Conservation (phyloP, 2,888 invertebrate genomes). For the Thymelicus sylvestris region DNA sequence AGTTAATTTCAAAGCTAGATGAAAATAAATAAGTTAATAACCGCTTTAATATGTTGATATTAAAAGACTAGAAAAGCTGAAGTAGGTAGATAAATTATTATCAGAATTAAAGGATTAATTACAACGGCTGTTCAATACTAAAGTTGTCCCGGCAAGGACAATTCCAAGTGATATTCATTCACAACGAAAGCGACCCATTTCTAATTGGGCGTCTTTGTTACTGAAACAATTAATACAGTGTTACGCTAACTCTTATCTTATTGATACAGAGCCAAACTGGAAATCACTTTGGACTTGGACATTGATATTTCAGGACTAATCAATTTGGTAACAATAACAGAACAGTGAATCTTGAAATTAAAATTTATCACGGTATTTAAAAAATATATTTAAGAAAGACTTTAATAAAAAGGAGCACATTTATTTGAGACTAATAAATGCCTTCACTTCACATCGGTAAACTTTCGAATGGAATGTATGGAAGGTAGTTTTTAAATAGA, state of each 20-base stretch:
- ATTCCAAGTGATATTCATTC: conserved; percentile 28
- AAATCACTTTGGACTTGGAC: conserved; percentile 22
- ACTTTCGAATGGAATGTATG: too few relatives aligned
- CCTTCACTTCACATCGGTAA: too few relatives aligned
- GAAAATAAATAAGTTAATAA: too few relatives aligned
- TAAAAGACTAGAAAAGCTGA: too few relatives aligned
- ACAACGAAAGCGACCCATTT: conserved; percentile 34
- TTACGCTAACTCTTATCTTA: conserved; percentile 32
- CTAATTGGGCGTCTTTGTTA: conserved; percentile 34
- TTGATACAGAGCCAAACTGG: conserved; percentile 24
- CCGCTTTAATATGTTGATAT: too few relatives aligned
- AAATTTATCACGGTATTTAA: neutral
- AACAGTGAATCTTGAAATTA: conserved; percentile 9
- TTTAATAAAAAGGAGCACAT: too few relatives aligned
- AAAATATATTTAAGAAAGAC: too few relatives aligned
- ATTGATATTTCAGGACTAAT: conserved; percentile 30
- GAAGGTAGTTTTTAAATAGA: too few relatives aligned
- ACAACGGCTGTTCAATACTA: neutral
- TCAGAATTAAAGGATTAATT: neutral
- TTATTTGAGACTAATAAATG: too few relatives aligned
- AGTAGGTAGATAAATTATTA: neutral
- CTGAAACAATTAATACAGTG: conserved; percentile 31
- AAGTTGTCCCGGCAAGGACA: conserved; percentile 6
- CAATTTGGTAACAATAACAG: conserved; percentile 22
- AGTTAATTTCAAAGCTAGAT: too few relatives aligned